Conservation (phyloP, 2,888 invertebrate species). For the Athripsodes cinereus region DNA sequence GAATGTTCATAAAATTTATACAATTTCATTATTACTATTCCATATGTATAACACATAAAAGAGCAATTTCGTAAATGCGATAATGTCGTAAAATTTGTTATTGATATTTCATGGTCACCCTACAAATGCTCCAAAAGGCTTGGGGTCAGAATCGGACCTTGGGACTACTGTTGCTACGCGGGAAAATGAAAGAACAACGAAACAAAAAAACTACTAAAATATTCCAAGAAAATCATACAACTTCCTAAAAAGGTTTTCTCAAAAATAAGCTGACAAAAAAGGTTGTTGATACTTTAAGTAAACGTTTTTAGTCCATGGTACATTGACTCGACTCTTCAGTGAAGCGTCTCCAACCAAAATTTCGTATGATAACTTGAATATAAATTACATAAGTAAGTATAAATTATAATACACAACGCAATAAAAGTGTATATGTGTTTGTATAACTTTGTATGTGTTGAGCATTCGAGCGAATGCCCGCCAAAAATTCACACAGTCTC, state of each 20-base stretch:
- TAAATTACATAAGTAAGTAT: constrained; percentile 7
- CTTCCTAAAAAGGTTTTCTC: not conserved
- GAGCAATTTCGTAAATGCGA: no score
- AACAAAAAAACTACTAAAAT: not conserved
- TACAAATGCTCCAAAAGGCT: not conserved
- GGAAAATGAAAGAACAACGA: not conserved
- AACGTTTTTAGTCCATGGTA: not conserved
- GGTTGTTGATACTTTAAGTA: not conserved
- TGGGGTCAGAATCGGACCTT: constrained; percentile 9
- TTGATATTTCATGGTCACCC: not conserved
- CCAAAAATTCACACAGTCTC: constrained; percentile 3
- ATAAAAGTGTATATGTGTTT: not conserved
- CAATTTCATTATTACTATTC: no score
- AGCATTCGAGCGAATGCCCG: constrained; percentile 9
- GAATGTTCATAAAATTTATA: no score
- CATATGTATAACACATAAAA: no score
- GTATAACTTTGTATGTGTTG: constrained; percentile 10
- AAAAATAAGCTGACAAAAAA: not conserved
- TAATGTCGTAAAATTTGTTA: no score
- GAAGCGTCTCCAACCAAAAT: not conserved
- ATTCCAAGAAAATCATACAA: not conserved
- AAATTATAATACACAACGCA: not conserved
- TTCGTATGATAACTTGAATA: constrained; percentile 6
- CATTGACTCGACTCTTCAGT: not conserved
- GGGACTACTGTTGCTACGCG: constrained; percentile 16